Conservation (phyloP, 2,888 invertebrate species). For the Bibio marci region DNA sequence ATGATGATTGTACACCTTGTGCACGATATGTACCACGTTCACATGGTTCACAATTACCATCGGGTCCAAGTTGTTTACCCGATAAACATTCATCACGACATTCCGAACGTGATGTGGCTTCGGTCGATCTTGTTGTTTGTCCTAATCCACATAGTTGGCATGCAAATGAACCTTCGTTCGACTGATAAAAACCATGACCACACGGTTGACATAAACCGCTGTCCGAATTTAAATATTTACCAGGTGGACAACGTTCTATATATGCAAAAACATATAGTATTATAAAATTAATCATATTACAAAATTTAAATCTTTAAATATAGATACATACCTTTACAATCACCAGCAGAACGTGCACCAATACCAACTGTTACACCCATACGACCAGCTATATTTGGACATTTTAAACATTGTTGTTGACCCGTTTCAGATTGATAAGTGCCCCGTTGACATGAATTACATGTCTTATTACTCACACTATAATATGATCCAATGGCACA, state of each 20-base stretch:
- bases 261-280: constrained; percentile 6
- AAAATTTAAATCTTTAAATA: background rate
- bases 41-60: constrained; percentile 85
- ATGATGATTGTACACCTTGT: constrained; percentile 76
- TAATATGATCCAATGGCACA: constrained; percentile 85
- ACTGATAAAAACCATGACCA: constrained; percentile 87
- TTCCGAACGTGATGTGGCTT: constrained; percentile 73
- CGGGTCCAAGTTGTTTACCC: constrained; percentile 68
- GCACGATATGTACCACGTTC: constrained; percentile 75
- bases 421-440: constrained; percentile 89
- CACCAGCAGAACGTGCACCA: constrained; percentile 73
- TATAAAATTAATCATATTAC: background rate
- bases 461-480: constrained; percentile 55
- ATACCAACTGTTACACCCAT: constrained; percentile 73
- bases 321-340: constrained; percentile 44
- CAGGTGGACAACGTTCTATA: constrained; percentile 76
- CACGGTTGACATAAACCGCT: constrained; percentile 80
- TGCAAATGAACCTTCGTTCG: constrained; percentile 76
- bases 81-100: constrained; percentile 71
- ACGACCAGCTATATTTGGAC: constrained; percentile 80
- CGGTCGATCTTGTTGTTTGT: constrained; percentile 78
- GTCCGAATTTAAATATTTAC: constrained; percentile 82
- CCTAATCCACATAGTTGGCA: constrained; percentile 79
- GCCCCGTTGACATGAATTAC: constrained; percentile 71
- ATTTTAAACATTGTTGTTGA: constrained; percentile 72